Base-by-base conservation (phyloP, 2,888 invertebrate species). In the Mesorhabditis belari region DNA sequence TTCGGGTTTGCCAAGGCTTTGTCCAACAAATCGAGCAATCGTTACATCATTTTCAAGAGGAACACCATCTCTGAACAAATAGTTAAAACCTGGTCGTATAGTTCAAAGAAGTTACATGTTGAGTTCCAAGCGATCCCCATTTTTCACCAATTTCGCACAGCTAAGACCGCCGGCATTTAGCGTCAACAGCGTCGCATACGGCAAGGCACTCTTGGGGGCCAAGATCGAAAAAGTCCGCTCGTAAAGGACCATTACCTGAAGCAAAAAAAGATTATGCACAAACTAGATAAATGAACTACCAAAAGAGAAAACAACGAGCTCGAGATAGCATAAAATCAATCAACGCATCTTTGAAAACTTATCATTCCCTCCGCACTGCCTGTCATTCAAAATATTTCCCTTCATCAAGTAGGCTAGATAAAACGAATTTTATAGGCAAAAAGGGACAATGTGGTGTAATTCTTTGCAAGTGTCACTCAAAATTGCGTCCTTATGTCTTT, bases 11-110 rank as follows among this genome's bases (percentile, higher is more conserved):
- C 28, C 26, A 3, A 67, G 60, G n/a, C 64, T 65, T 26, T 69
- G 66, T 26, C 73, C 69, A 28, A 76, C 61, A 50, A 73, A 61
- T 9, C 70, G 60, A 9, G 76, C 70, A 56, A 76, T 74, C 27
- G 67, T 57, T 17, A 74, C 55, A 35, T 76, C 76, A 57, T 69
- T 74, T 5, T 59, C 55, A 5, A 75, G 19, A 9, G 51, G 44
- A 53, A 65, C 67, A 53, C 75, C 75, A 49, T 75, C 76, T 21
- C 76, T 76, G 57, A 51, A 73, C 60, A 55, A 26, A 9, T 17
- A 44, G 50, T 49, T 27, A n/a, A n/a, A n/a, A n/a, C n/a, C n/a
- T n/a, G n/a, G 44, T 9, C 25, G 26, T 60, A 49, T 5, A 27
- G 26, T 5, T 19, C 12, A 26, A 49, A 44, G 24, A 58, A 62